Percentiles rank a stretch among this genome's conserved stretches.
These are phyloP conservation scores for Ephestia elutella DNA, from an alignment of 1,140 invertebrate species.

Conservation along the genomic window DNA sequence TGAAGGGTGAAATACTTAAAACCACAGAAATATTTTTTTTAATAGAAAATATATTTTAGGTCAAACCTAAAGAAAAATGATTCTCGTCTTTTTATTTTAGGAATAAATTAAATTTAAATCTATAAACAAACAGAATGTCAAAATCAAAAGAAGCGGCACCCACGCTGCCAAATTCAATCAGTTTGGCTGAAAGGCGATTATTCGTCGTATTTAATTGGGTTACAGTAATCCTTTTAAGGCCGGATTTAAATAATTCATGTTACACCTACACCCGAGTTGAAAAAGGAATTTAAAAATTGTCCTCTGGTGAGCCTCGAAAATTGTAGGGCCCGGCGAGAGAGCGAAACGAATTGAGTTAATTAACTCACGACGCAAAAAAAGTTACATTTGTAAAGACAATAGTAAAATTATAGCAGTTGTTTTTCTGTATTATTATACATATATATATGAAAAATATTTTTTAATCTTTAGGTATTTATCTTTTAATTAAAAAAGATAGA, in stretches of 20 bases:
- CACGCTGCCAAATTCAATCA: background rate
- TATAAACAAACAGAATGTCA: background rate
- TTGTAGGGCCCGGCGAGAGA: background rate
- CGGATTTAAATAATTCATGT: constrained; percentile 8
- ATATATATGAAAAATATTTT: too few species aligned
- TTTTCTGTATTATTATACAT: too few species aligned
- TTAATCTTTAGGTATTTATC: too few species aligned
- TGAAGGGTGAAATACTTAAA: too few species aligned
- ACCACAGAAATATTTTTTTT: too few species aligned
- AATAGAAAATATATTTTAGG: too few species aligned
- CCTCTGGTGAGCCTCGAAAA: constrained; percentile 4
- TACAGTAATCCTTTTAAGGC: background rate
- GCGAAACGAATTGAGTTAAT: constrained; percentile 9
- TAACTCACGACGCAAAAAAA: background rate
- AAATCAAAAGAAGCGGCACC: background rate
- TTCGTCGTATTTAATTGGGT: constrained; percentile 7
- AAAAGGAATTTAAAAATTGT: constrained; percentile 5
- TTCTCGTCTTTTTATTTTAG: too few species aligned
- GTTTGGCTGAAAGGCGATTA: background rate
- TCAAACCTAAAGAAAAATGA: too few species aligned
- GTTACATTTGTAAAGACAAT: too few species aligned
- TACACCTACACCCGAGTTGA: background rate
- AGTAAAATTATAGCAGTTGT: too few species aligned
- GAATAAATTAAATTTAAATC: too few species aligned
- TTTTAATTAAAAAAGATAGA: too few species aligned